Conservation (phyloP, 2,888 invertebrate species). For the Hypselothyrea guttata region DNA sequence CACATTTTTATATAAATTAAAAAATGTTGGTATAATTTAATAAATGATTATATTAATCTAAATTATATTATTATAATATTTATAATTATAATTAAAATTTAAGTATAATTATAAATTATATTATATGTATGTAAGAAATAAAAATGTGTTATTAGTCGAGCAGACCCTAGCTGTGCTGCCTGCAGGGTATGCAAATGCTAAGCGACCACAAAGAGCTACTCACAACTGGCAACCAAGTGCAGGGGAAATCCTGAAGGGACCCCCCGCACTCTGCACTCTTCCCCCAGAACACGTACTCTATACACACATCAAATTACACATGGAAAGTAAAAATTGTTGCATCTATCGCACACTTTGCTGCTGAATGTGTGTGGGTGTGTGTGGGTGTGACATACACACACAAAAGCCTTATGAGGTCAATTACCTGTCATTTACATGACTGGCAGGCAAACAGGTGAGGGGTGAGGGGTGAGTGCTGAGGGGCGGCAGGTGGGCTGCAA, state of each 20-base stretch:
- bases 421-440: conserved; percentile 77
- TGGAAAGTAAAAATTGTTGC: conserved; percentile 76
- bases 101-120: no score
- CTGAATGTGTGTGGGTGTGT: background rate
- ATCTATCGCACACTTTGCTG: conserved; percentile 31
- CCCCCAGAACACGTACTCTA: conserved; percentile 3
- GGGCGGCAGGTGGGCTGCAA: conserved; percentile 15
- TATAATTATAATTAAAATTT: no score
- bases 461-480: conserved; percentile 3
- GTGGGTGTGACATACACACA: conserved; percentile 1
- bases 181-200: conserved; percentile 5
- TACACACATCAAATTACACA: conserved; percentile 59
- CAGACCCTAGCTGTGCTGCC: no score
- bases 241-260: conserved; percentile 1
- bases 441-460: conserved; percentile 31
- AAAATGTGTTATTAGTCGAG: no score
- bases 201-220: conserved; percentile 17
- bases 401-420: conserved; percentile 66
- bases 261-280: background rate
- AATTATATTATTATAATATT: no score
- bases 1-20: no score
- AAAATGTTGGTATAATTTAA: no score
- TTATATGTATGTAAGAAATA: no score
- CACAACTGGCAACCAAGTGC: conserved; percentile 1
- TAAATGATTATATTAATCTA: no score